Evolutionary conservation across 2,113 vertebrate genomes (phyloP), one percentile per base, ranked within the genome.

Genomic region (Petromus typicus): DNA sequence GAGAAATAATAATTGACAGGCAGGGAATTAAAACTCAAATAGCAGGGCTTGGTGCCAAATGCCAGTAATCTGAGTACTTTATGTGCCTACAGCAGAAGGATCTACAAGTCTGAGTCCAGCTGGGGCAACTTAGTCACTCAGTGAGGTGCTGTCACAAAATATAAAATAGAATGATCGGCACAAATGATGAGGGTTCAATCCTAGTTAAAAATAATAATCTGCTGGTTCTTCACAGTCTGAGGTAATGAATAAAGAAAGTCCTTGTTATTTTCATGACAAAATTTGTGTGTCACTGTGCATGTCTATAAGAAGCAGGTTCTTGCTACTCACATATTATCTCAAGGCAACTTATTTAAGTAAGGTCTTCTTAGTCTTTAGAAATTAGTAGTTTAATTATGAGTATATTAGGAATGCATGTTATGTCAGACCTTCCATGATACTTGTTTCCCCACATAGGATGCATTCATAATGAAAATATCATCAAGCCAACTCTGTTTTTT

Each of bases 381-480:
- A 34, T 34, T 78, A 51, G 27, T 48, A 78, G 34, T 7, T 23
- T 78, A 78, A 78, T 17, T 23, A 12, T 30, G 34, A 82, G 9
- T 82, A 22, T 43, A 8, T 27, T 56, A 45, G 64, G 43, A n/a
- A 61, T 4, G 25, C 20, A 1, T 20, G 25, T 0, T 34, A 7
- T 8, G 57, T 1, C 3, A 56, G 66, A 25, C n/a, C 51, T 18
- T 14, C 63, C 3, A 0, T 17, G 1, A 11, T 3, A 32, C 3
- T 16, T 43, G 22, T 43, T 23, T n/a, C 20, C 20, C 32, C 37
- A 64, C 20, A 0, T 11, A 3, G 30, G n/a, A 23, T 2, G 13
- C 30, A 34, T 64, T 64, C 40, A 32, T 34, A 3, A 30, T n/a
- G 66, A 32, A 37, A 57, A 2, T 0, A 12, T 5, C 0, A 5